Evolutionary conservation across 2,888 invertebrate genomes (phyloP), one percentile per base, ranked within the genome.

Genomic region (Ectobius pallidus): DNA sequence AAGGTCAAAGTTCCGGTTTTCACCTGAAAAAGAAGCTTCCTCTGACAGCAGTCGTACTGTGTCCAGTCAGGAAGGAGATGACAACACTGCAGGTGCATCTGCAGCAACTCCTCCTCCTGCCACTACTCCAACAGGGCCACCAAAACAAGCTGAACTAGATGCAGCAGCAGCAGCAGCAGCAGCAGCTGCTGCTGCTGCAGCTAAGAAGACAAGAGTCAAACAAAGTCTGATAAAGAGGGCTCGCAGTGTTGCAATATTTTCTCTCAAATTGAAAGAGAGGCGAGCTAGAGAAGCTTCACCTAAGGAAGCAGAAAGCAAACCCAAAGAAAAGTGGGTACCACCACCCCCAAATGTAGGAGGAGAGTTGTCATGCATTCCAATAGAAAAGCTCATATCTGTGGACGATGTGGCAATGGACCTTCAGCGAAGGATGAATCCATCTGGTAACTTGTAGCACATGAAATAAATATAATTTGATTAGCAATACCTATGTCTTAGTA

Each of bases 221-320:
- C 93, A 94, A 65, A 90, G 90, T 77, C 82, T 94, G 30, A 92
- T 94, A 83, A 94, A 94, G 82, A 88, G 94, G 68, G 94, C 94
- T 6, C 87, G 94, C 16, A 93, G 93, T 0, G 94, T 94, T 55
- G 94, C 94, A 4, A 93, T 94, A 80, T 94, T 94, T 83, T 94
- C 94, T 4, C 83, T 94, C 67, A 94, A 94, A 72, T 83, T 94
- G 75, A 91, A 91, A 79, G 91, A 91, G 79, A 86, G 91, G n/a
- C 86, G 92, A 70, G 93, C 93, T 72, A 84, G 92, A 34, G 94
- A 94, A 80, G 93, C 93, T 0, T 90, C 90, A 73, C 89, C 90
- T 32, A 88, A 88, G 73, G 89, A 88, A 74, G 86, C 86, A 27
- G 85, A 87, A 76, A 85, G 86, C 79, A 85, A 86, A 78, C 86